Conservation (phyloP, 2,797 vertebrate genomes). For the Vireo griseus region DNA sequence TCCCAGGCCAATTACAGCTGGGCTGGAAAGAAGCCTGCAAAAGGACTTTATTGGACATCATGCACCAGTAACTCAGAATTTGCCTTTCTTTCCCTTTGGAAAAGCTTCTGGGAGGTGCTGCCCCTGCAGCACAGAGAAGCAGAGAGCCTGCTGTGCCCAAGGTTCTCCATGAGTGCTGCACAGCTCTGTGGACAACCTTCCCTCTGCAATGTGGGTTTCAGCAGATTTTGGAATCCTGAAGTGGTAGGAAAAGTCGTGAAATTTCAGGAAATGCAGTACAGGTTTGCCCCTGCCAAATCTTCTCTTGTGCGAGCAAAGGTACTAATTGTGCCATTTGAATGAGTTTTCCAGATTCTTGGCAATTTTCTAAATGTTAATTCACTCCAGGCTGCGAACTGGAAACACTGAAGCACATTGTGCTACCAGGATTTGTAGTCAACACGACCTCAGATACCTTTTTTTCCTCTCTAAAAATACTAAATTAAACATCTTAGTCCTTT, state of each 20-base stretch:
- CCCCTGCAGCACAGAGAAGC: not conserved
- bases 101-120: not conserved
- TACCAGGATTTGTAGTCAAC: not conserved
- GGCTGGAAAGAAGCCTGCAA: not conserved
- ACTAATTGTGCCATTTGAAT: conserved; percentile 20
- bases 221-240: not conserved
- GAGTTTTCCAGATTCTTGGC: conserved; percentile 23
- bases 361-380: not conserved
- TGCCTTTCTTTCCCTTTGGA: not conserved
- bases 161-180: accelerated
- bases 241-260: not conserved
- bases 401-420: not conserved
- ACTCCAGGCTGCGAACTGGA: not conserved
- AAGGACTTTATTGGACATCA: not conserved
- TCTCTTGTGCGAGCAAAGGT: not conserved
- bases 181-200: not conserved
- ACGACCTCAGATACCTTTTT: not conserved
- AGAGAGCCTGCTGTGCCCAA: not conserved
- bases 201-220: not conserved
- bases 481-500: not conserved
- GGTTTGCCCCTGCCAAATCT: not conserved
- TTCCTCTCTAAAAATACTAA: not conserved
- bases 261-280: not conserved
- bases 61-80: not conserved
- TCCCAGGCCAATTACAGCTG: not conserved